Evolutionary conservation across 2,113 vertebrate species (phyloP).

Genomic region (Phalacrocorax carbo): DNA sequence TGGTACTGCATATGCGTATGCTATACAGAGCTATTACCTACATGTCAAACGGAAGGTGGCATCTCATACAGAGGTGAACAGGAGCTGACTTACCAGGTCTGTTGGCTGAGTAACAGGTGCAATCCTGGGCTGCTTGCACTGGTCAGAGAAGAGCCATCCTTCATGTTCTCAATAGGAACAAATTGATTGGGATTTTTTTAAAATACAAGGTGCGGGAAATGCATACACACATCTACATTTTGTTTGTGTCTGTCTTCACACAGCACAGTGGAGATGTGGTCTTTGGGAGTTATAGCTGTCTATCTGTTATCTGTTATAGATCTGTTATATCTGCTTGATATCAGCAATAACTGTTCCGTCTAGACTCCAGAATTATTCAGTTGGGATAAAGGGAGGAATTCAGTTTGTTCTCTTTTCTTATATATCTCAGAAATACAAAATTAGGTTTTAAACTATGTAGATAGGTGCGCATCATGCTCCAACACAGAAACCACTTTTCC

Average conservation of each 20-base stretch:
- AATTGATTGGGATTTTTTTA: neutral
- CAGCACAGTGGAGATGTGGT: neutral
- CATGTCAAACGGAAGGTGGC: neutral
- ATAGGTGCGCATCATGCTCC: neutral
- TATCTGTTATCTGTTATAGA: neutral
- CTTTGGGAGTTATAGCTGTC: neutral
- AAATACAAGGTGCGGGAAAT: neutral
- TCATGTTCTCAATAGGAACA: neutral
- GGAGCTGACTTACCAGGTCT: neutral
- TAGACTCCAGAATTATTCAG: neutral
- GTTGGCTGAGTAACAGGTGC: neutral
- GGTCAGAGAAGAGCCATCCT: neutral
- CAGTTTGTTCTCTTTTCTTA: neutral
- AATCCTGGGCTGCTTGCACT: neutral
- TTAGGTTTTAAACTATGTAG: neutral
- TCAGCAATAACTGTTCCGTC: neutral
- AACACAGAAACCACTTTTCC: neutral
- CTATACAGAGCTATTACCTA: neutral
- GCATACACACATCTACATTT: accelerated
- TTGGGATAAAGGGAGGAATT: neutral
- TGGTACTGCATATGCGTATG: neutral
- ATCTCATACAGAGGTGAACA: neutral
- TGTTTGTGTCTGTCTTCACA: neutral
- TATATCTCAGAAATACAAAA: neutral
- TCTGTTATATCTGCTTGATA: neutral